Percentiles rank a stretch among this genome's conserved stretches.
Conservation (phyloP, 2,888 invertebrate species). For the Protodeltote pygarga region DNA sequence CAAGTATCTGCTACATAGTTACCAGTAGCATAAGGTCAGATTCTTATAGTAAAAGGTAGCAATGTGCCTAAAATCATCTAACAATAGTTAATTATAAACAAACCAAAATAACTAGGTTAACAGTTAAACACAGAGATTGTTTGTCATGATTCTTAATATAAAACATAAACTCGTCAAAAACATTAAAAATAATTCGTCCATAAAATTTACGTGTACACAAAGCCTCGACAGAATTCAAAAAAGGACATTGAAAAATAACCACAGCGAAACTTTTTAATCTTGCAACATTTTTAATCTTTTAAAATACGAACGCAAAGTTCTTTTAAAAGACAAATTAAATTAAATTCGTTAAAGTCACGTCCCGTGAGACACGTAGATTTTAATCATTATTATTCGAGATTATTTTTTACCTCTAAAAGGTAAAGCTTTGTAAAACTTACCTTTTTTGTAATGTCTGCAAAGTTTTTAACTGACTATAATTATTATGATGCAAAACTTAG, state of each 20-base stretch:
- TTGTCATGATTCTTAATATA: too few species aligned
- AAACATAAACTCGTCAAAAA: too few species aligned
- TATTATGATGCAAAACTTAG: conserved; percentile 38
- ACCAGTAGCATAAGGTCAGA: too few species aligned
- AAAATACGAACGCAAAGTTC: conserved; percentile 37
- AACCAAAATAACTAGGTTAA: too few species aligned
- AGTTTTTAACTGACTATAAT: conserved; percentile 45
- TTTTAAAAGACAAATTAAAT: conserved; percentile 49
- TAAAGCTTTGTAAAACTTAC: conserved; percentile 26
- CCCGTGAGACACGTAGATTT: conserved; percentile 46
- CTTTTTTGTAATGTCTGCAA: conserved; percentile 45
- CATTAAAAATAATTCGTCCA: conserved; percentile 25
- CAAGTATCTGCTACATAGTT: too few species aligned
- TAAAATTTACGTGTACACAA: conserved; percentile 24
- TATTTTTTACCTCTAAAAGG: conserved; percentile 31
- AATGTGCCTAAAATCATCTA: too few species aligned
- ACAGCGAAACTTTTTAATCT: conserved; percentile 28
- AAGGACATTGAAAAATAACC: conserved; percentile 22
- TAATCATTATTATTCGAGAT: conserved; percentile 46
- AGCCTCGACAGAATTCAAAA: conserved; percentile 10
- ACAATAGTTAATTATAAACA: too few species aligned
- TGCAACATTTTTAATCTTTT: conserved; percentile 45
- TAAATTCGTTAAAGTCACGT: conserved; percentile 49
- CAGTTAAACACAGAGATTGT: too few species aligned
- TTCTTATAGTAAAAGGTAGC: too few species aligned